These are phyloP conservation scores for Cathartes aura DNA, from an alignment of 2,113 vertebrate species.

Conservation along the genomic window DNA sequence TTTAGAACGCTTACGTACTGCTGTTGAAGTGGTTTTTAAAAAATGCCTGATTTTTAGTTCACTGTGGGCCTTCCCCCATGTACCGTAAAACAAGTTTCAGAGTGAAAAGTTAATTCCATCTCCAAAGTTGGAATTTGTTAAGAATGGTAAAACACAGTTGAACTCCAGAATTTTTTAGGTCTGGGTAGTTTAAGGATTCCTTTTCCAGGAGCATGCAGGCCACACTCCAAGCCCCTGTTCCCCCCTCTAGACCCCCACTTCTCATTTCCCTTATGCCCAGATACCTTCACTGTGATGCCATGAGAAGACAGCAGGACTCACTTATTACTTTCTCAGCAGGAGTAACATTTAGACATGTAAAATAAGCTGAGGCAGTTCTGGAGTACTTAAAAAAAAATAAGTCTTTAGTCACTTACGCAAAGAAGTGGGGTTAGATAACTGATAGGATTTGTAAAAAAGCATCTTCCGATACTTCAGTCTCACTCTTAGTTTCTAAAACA, in stretches of 20 bases:
- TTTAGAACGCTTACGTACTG: background rate
- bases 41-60: background rate
- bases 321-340: background rate
- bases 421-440: background rate
- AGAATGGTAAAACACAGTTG: background rate
- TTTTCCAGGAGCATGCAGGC: background rate
- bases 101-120: background rate
- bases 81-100: background rate
- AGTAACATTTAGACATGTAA: background rate
- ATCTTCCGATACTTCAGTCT: background rate
- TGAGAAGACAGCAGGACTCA: background rate
- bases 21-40: background rate
- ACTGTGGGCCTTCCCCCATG: background rate
- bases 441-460: background rate
- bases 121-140: background rate
- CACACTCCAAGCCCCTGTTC: background rate
- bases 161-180: background rate
- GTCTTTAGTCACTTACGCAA: background rate
- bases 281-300: no score
- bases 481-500: background rate
- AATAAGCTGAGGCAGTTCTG: background rate
- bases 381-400: background rate
- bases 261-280: background rate
- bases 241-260: background rate
- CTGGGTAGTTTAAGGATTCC: background rate